Percentiles rank a stretch among this genome's conserved stretches.
Evolutionary conservation across 2,113 vertebrate genomes (phyloP).

Genomic region (Leucopsar rothschildi): DNA sequence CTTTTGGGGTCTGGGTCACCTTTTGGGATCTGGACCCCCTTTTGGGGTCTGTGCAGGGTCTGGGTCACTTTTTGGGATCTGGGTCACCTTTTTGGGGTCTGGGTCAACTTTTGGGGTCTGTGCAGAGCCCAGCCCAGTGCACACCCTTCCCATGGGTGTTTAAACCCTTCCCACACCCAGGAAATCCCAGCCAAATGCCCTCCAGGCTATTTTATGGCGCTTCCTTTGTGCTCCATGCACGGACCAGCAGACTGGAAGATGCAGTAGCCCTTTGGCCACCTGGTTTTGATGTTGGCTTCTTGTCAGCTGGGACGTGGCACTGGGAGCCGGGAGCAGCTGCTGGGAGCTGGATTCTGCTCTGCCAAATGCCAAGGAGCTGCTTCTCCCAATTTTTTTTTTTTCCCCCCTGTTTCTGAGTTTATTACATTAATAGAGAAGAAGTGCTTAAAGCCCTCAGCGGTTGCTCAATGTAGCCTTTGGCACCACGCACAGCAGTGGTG

Average conservation of each 20-base stretch:
- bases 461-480: slow-evolving; percentile 54
- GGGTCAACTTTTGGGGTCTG: not conserved
- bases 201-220: rapidly evolving
- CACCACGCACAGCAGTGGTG: not conserved
- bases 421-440: slow-evolving; percentile 13
- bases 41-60: too few species aligned
- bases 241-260: not conserved
- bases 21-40: too few species aligned
- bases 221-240: not conserved
- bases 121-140: not conserved
- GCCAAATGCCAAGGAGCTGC: slow-evolving; percentile 6
- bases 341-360: not conserved
- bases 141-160: rapidly evolving
- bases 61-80: too few species aligned
- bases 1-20: too few species aligned
- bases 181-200: rapidly evolving
- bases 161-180: not conserved
- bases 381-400: not conserved
- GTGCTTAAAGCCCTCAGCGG: slow-evolving; percentile 35
- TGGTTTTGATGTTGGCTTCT: not conserved
- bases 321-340: not conserved
- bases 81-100: too few species aligned
- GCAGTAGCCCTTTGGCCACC: not conserved
- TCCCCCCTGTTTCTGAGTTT: not conserved
- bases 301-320: not conserved